phyloP scores from a whole-genome alignment of 2,113 vertebrate species.

The Archilochus colubris region DNA sequence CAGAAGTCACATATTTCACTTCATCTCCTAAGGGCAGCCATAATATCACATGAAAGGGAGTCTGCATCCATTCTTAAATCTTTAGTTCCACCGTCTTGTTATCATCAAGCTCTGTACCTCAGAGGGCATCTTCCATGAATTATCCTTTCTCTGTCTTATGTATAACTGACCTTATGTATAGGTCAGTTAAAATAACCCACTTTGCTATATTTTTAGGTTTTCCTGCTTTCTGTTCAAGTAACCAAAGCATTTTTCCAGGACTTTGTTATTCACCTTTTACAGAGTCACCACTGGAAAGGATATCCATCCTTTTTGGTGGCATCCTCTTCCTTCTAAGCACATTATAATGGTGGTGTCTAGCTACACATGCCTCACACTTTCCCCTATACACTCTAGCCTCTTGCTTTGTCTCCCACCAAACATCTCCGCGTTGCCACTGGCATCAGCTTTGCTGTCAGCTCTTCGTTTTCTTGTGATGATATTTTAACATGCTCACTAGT shows the following conservation, averaged over 20 bases:
- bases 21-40: neutral
- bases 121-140: neutral
- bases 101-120: neutral
- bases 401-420: neutral
- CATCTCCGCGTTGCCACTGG: neutral
- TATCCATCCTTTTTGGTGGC: neutral
- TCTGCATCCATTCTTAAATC: neutral
- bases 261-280: neutral
- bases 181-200: neutral
- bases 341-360: neutral
- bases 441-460: neutral
- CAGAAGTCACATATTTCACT: neutral
- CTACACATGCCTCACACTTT: accelerated
- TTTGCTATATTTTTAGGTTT: neutral
- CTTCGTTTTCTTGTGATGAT: neutral
- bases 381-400: neutral
- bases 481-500: neutral
- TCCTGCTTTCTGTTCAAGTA: neutral
- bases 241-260: neutral
- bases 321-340: neutral
- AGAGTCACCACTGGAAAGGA: neutral
- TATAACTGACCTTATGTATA: neutral
- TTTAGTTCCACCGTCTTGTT: neutral
- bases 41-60: neutral
- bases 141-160: neutral